A percentile compares a stretch with the other conserved stretches of the same genome.
Evolutionary conservation across 1,140 invertebrate genomes (phyloP).

Genomic region (Euwallacea fornicatus): DNA sequence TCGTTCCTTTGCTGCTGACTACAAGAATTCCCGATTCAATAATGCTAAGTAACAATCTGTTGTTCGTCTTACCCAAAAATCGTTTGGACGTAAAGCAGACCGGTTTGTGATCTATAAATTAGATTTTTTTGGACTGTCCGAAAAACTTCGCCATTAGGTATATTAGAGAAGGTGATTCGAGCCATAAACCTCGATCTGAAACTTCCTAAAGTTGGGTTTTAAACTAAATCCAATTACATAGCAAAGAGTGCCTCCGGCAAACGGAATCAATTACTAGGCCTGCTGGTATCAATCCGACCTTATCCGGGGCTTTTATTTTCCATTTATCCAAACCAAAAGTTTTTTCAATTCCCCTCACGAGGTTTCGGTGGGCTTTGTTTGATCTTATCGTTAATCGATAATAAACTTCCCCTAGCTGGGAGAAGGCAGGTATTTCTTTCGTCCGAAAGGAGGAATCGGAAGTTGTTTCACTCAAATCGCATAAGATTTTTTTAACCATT

Average conservation of each 20-base stretch:
- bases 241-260: background rate
- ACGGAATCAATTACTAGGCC: slow-evolving; percentile 14
- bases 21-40: too few relatives aligned
- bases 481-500: too few relatives aligned
- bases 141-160: too few relatives aligned
- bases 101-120: too few relatives aligned
- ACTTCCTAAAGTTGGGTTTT: slow-evolving; percentile 6
- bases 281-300: slow-evolving; percentile 10
- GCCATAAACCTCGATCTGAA: background rate
- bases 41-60: too few relatives aligned
- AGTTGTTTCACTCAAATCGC: too few relatives aligned
- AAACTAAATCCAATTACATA: slow-evolving; percentile 15
- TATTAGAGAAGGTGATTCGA: too few relatives aligned
- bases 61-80: too few relatives aligned
- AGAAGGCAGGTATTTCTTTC: background rate
- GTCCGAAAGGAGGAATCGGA: too few relatives aligned
- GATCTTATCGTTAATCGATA: slow-evolving; percentile 15
- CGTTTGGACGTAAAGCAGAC: too few relatives aligned
- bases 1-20: too few relatives aligned
- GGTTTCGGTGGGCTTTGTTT: slow-evolving; percentile 11
- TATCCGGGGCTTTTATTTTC: slow-evolving; percentile 15
- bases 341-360: slow-evolving; percentile 5
- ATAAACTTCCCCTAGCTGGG: slow-evolving; percentile 1
- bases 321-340: slow-evolving; percentile 11
- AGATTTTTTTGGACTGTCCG: too few relatives aligned